Evolutionary conservation across 2,888 invertebrate genomes (phyloP), one percentile per base, ranked within the genome.

Genomic region (Drosophila ezoana): DNA sequence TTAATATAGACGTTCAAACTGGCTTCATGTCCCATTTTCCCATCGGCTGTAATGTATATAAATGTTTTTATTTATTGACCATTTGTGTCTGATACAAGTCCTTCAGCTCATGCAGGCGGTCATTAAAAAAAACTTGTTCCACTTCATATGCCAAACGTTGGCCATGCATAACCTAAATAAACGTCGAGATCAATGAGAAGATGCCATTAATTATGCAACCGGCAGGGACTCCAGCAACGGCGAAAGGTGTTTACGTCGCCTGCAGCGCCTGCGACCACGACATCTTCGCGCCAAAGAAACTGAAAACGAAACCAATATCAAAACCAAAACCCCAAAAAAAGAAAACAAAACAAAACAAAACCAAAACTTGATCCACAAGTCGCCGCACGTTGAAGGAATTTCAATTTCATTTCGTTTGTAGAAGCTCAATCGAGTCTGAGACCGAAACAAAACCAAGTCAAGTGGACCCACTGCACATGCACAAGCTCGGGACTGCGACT

Each of bases 191-290:
- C 83, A 76, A 84, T 82, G 71, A 72, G 73, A 66, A 76, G 79
- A 83, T 76, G 80, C 76, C 60, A 72, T 86, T 85, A 86, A 86
- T 86, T 85, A 86, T 86, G 85, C 79, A 85, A 85, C 65, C 78
- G 63, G 51, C 76, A 72, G 72, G 76, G 76, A 76, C 58, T 23
- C 35, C 16, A 32, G 62, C 53, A 13, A 9, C 32, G 40, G 76
- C 82, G 82, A 83, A 83, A 83, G 86, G 86, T 86, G 83, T 86
- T 83, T 82, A 60, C 72, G 54, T 57, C 54, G 65, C 72, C 80
- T 63, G 68, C 43, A 52, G 79, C 63, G 54, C 41, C 64, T 60
- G 43, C 37, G 49, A 45, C 60, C 47, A 67, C 65, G 59, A 56
- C 78, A 79, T 78, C 85, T 78, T 79, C 77, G 79, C 59, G 54